A percentile compares a stretch with the other conserved stretches of the same genome.
Evolutionary conservation across 2,113 vertebrate species (phyloP).

Genomic region (Camelus dromedarius): DNA sequence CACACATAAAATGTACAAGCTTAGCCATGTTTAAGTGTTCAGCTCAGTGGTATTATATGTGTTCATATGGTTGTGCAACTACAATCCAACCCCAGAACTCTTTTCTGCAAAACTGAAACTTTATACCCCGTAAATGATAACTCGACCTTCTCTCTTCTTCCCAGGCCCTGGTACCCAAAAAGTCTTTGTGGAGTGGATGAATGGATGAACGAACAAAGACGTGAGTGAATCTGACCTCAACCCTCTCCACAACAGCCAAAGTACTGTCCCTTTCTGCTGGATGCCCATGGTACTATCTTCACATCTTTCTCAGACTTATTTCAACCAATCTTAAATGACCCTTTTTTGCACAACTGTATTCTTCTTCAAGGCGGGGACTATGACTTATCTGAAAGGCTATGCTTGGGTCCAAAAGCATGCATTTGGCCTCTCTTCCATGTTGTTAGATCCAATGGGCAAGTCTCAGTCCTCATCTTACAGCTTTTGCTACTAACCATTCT

Average conservation of each 20-base stretch:
- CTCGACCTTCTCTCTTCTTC: neutral
- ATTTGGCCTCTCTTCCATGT: neutral
- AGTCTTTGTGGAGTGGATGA: neutral
- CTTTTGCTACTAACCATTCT: neutral
- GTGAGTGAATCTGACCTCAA: neutral
- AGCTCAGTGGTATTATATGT: neutral
- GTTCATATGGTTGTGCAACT: neutral
- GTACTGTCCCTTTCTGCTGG: neutral
- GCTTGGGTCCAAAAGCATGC: neutral
- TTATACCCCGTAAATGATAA: neutral
- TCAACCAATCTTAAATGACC: neutral
- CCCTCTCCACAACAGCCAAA: neutral
- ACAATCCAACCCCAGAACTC: neutral
- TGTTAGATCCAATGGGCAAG: neutral
- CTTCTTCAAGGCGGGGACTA: neutral
- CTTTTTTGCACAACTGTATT: neutral
- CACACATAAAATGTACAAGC: neutral
- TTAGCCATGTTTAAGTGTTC: neutral
- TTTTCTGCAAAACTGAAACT: neutral
- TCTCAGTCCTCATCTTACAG: neutral
- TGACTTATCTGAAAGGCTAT: conserved; percentile 5
- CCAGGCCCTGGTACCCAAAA: neutral
- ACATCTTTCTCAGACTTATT: conserved; percentile 37
- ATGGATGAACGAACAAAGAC: neutral
- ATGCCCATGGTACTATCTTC: neutral